Conservation (phyloP, 2,113 vertebrate genomes). For the Sceloporus tristichus region DNA sequence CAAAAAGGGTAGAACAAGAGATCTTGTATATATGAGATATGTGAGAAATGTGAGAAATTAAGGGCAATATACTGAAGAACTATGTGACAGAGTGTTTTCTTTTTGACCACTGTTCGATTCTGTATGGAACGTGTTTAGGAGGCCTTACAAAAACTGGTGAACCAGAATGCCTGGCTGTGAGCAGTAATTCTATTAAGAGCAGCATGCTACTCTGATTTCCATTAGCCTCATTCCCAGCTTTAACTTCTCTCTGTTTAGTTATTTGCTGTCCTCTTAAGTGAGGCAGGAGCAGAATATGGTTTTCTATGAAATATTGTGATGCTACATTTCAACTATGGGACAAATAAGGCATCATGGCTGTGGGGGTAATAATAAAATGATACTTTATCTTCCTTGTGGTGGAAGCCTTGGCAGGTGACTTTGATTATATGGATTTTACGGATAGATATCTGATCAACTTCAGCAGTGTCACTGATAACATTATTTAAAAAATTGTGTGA, state of each 20-base stretch:
- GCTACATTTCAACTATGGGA: background rate
- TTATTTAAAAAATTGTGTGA: background rate
- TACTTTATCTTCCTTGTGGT: background rate
- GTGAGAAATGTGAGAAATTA: too few relatives aligned
- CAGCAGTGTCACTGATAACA: background rate
- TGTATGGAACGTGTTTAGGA: too few relatives aligned
- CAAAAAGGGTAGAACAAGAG: too few relatives aligned
- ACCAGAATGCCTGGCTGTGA: too few relatives aligned
- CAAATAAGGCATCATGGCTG: background rate
- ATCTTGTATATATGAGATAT: too few relatives aligned
- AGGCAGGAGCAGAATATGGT: background rate
- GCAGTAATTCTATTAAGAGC: background rate
- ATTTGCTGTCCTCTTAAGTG: background rate
- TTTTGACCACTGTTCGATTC: too few relatives aligned
- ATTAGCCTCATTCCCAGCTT: rapidly evolving
- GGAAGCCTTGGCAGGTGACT: background rate
- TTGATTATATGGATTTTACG: background rate
- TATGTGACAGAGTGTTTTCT: too few relatives aligned
- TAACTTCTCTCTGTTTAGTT: background rate
- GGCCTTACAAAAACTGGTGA: too few relatives aligned
- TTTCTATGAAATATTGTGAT: background rate
- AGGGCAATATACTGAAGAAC: too few relatives aligned
- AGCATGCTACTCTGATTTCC: background rate
- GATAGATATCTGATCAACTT: too few relatives aligned
- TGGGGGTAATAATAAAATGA: background rate